Conservation (phyloP, 2,797 vertebrate genomes). For the Onychomys torridus region DNA sequence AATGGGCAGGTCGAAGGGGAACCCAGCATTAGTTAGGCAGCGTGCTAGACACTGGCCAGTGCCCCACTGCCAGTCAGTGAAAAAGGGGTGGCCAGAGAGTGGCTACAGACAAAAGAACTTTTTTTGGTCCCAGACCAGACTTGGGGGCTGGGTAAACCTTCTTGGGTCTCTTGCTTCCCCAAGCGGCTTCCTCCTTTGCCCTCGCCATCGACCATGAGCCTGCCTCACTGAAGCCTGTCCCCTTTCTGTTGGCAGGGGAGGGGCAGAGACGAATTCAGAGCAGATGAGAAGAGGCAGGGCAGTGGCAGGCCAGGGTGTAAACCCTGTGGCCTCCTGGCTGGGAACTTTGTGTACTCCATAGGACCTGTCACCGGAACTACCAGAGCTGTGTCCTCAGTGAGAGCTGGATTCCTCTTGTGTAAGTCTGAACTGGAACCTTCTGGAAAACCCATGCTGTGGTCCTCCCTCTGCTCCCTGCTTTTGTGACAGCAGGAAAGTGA, state of each 20-base stretch:
- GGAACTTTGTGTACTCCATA: neutral
- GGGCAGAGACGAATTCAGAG: neutral
- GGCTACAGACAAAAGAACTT: neutral
- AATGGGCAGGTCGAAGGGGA: neutral
- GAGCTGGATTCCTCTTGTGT: neutral
- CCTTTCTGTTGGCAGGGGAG: neutral
- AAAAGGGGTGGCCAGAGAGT: neutral
- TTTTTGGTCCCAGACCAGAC: neutral
- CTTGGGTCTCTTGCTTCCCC: constrained; percentile 44
- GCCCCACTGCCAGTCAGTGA: constrained; percentile 6
- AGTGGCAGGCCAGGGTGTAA: neutral
- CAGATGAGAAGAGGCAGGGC: neutral
- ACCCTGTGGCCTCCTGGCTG: neutral
- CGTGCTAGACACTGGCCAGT: neutral
- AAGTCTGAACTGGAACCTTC: neutral
- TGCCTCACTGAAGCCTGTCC: neutral
- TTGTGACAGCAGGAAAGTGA: neutral
- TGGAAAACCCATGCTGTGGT: neutral
- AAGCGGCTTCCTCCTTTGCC: constrained; percentile 62
- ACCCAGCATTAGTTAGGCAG: neutral
- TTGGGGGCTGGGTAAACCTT: neutral
- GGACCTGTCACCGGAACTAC: neutral
- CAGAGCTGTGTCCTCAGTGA: neutral
- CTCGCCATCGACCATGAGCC: neutral
- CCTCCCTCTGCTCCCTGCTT: neutral